Percentiles rank a stretch among this genome's conserved stretches.
phyloP scores from a whole-genome alignment of 2,113 vertebrate genomes.

The Nyctibius bracteatus region DNA sequence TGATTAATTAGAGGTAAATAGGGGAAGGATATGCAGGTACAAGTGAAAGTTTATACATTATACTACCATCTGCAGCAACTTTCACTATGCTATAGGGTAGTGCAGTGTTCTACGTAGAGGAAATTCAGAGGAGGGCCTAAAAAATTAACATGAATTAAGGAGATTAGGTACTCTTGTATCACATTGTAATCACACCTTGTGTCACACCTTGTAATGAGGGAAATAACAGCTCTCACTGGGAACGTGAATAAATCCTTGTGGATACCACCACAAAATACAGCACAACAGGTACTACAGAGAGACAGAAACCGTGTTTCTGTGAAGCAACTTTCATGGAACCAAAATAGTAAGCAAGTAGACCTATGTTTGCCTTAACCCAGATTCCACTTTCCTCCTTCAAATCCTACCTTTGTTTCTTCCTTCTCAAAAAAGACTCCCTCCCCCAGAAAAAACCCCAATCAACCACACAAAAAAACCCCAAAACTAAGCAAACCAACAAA shows the following conservation, averaged over 20 bases:
- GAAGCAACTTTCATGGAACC: background rate
- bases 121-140: background rate
- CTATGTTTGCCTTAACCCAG: background rate
- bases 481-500: background rate
- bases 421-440: background rate
- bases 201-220: background rate
- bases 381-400: background rate
- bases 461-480: background rate
- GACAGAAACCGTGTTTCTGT: background rate
- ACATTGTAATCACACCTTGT: too few relatives aligned
- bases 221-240: background rate
- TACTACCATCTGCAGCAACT: background rate
- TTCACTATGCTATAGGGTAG: background rate
- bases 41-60: background rate
- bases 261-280: background rate
- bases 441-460: background rate
- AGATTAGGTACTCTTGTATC: background rate
- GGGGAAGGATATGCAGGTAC: rapidly evolving
- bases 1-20: background rate
- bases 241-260: background rate
- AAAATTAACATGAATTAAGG: background rate
- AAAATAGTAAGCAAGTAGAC: background rate
- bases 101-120: background rate
- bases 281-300: background rate
- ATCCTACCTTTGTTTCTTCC: background rate